Base-by-base conservation (phyloP, 2,888 invertebrate genomes). In the Caenorhabditis sinica region DNA sequence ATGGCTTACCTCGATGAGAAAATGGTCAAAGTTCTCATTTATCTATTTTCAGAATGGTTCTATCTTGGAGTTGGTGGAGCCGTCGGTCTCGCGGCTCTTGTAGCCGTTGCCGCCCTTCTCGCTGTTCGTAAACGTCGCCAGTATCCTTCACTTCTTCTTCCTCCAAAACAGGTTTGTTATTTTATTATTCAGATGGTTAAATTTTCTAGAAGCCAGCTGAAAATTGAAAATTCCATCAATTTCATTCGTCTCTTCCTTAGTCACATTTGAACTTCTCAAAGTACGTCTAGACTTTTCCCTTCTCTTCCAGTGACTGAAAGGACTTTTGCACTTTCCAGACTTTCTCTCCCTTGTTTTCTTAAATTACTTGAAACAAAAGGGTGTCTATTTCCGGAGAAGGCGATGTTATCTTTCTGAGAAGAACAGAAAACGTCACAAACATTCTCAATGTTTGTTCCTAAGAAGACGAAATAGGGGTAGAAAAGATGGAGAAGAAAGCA, bases 1-100 rank as follows among this genome's bases (percentile, higher is more conserved):
- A 30, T n/a, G n/a, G n/a, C n/a, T 56, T 49, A 49, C 49, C 40
- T 11, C 40, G 2, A 40, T 40, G 33, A 9, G 33, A 36, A 36
- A 33, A 23, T 61, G 63, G 45, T 45, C 65, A 65, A 25, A 45
- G 45, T 25, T 65, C n/a, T 15, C 1, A 28, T 2, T 40, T 23
- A 13, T 71, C 13, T 13, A 28, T 30, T 49, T 89, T 72, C 86
- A 91, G 90, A 90, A 86, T 90, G 90, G 83, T 88, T 91, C 82
- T 86, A 88, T 72, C 80, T 90, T 61, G 88, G 90, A 36, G 75
- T 88, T 23, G 88, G 88, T 51, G 88, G 86, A 56, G 86, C 86
- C 68, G 68, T 85, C 63, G 91, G 90, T 33, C 87, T 91, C 68
- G 86, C 89, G 20, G 89, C 83, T 53, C 85, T 91, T 65, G 86